Base-by-base conservation (phyloP, 1,140 invertebrate genomes). In the Frieseomelitta varia region DNA sequence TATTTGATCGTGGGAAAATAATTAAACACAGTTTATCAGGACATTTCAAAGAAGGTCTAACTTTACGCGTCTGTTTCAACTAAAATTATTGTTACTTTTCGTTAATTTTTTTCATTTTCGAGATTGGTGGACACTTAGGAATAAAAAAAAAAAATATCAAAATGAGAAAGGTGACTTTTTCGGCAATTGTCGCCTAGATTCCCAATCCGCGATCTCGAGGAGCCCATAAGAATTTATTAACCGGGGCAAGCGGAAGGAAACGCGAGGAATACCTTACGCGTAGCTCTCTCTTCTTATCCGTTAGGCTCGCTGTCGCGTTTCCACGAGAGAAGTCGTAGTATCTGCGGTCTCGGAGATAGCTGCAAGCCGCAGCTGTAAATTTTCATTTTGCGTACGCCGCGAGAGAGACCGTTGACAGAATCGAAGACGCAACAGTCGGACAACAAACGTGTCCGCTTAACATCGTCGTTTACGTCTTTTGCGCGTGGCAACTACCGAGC, bases 361-460 rank as follows among this genome's bases (percentile, higher is more conserved):
- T 47, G 12, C 72, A 21, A 56, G 51, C 27, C 51, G 27, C 72
- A 30, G 72, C 14, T 55, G 72, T 74, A 74, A 74, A 72, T 79
- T 72, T 55, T 47, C 30, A 39, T 72, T 79, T 79, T 58, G 71
- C 67, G 67, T 51, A 21, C 21, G 24, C 12, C 12, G 39, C 51
- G 58, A 61, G 63, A 17, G 6, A 39, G 39, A 39, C 39, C 51
- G 65, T 15, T 27, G 77, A 69, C 65, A 79, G 75, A n/a, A 19
- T 65, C 68, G 68, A 69, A 69, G 68, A 69, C 39, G 68, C 39
- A 61, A 15, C 61, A n/a, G n/a, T n/a, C n/a, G n/a, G n/a, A n/a
- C n/a, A 78, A 78, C 53, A 63, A 78, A 78, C 47, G n/a, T 27
- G 76, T 65, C 27, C 61, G 21, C 61, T 78, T n/a, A 69, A 55